Conservation (phyloP, 2,888 invertebrate genomes). For the Eumerus sabulonum region DNA sequence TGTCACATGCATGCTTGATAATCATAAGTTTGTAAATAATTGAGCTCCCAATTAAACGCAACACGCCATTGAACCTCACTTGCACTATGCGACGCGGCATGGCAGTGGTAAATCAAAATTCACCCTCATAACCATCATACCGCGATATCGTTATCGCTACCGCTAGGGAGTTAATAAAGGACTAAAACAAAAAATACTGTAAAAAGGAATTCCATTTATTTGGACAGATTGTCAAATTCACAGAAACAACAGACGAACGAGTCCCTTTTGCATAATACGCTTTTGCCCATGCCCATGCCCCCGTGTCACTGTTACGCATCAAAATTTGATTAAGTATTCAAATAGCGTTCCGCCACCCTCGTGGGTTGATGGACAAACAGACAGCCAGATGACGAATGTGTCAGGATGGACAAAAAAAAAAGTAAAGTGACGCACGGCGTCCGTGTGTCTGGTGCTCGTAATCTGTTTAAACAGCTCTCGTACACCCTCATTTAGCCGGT, state of each 20-base stretch:
- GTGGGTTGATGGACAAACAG: constrained; percentile 34
- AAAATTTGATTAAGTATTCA: constrained; percentile 67
- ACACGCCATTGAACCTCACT: constrained; percentile 52
- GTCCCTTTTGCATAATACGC: constrained; percentile 44
- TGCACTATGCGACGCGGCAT: neutral
- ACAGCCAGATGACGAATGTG: constrained; percentile 53
- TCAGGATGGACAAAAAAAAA: constrained; percentile 26
- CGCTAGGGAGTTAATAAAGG: constrained; percentile 13
- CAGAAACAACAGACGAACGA: constrained; percentile 62
- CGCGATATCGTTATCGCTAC: too few species aligned
- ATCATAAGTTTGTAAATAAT: constrained; percentile 67
- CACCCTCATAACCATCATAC: constrained; percentile 38
- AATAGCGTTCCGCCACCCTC: constrained; percentile 58
- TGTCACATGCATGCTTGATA: constrained; percentile 57
- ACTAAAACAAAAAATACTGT: constrained; percentile 14
- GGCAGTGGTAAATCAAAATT: constrained; percentile 51
- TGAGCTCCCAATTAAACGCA: constrained; percentile 66
- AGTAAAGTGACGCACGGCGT: constrained; percentile 23
- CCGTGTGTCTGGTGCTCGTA: constrained; percentile 47
- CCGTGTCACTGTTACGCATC: constrained; percentile 38
- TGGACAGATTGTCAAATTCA: constrained; percentile 69
- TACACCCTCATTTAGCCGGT: constrained; percentile 31
- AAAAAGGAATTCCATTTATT: constrained; percentile 63
- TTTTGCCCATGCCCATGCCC: neutral
- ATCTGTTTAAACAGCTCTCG: constrained; percentile 63